These are phyloP conservation scores for Mormyrops boulengeri DNA, from an alignment of 2,797 vertebrate genomes.

Conservation along the genomic window DNA sequence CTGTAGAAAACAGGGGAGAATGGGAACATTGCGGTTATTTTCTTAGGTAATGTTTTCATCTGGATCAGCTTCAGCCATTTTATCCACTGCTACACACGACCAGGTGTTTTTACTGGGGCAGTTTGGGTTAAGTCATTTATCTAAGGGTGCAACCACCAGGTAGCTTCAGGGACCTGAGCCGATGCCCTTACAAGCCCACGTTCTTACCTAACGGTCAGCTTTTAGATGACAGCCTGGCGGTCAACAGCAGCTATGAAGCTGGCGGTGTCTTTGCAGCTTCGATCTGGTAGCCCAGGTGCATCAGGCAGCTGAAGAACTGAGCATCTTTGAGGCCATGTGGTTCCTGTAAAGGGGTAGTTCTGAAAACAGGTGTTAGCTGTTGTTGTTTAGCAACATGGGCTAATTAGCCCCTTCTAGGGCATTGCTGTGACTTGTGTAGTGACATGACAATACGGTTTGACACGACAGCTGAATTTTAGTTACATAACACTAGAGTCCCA, in stretches of 20 bases:
- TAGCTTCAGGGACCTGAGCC: background rate
- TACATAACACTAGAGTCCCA: background rate
- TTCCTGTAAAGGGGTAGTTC: background rate
- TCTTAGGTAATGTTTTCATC: background rate
- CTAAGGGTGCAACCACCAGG: background rate
- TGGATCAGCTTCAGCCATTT: background rate
- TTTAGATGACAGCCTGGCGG: background rate
- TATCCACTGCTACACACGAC: background rate
- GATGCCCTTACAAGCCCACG: background rate
- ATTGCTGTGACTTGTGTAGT: background rate
- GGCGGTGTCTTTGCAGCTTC: background rate
- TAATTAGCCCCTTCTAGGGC: background rate
- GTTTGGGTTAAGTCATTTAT: background rate
- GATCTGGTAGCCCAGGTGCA: background rate
- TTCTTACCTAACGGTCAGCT: background rate
- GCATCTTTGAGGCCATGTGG: background rate
- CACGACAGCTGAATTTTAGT: background rate
- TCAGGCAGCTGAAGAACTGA: background rate
- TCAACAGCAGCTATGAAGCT: background rate
- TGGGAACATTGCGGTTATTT: background rate
- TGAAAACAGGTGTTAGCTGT: background rate
- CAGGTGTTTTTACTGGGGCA: background rate
- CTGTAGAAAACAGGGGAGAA: background rate
- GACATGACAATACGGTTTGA: background rate
- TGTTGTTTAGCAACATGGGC: background rate